Evolutionary conservation across 2,797 vertebrate species (phyloP).

Genomic region (Meriones psammophilus): DNA sequence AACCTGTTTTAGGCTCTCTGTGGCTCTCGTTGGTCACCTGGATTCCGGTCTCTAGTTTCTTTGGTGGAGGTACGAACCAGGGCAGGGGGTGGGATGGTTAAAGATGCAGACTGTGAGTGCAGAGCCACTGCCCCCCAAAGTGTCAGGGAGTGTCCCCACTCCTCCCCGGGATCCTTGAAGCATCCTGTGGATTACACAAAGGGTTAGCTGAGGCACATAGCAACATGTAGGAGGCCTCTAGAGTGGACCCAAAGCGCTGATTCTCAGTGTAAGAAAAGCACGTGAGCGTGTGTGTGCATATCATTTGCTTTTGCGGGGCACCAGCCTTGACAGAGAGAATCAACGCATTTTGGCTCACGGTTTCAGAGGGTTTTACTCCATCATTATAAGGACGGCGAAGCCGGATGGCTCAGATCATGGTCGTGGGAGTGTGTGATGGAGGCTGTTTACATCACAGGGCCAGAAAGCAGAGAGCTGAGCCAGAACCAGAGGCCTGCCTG

Average conservation of each 20-base stretch:
- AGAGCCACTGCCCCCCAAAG: neutral
- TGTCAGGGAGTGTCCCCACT: neutral
- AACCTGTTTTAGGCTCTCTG: accelerated
- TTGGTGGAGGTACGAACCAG: neutral
- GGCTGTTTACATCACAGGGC: neutral
- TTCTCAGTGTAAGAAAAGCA: neutral
- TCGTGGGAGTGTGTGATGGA: neutral
- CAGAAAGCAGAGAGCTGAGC: neutral
- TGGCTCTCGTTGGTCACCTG: neutral
- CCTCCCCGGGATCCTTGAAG: neutral
- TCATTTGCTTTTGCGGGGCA: neutral
- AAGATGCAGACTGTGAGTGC: accelerated
- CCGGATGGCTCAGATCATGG: neutral
- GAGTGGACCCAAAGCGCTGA: neutral
- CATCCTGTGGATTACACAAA: neutral
- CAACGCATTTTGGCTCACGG: neutral
- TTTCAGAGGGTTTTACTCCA: neutral
- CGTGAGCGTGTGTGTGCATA: accelerated
- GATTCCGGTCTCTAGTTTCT: accelerated
- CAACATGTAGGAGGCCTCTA: neutral
- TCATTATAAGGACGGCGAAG: neutral
- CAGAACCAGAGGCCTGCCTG: neutral
- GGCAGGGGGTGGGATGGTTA: neutral
- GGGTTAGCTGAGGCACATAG: neutral
- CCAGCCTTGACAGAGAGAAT: neutral